Evolutionary conservation across 2,888 invertebrate species (phyloP).

Genomic region (Papilio protenor): DNA sequence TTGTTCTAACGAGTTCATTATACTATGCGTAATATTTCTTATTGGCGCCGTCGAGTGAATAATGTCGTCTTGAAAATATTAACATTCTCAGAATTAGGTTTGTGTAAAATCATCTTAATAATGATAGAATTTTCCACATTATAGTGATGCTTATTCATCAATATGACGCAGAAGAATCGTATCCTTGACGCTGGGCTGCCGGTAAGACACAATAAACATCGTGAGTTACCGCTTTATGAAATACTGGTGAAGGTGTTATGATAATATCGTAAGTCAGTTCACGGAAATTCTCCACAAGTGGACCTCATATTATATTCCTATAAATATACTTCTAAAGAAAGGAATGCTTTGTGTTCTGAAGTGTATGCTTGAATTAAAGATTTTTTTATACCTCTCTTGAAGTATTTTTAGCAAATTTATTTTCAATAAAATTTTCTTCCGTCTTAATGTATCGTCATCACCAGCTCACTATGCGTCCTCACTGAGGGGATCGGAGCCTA

Average conservation of each 20-base stretch:
- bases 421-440: not conserved
- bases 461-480: too few species aligned
- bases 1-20: slow-evolving; percentile 53
- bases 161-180: slow-evolving; percentile 46
- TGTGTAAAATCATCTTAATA: slow-evolving; percentile 55
- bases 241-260: slow-evolving; percentile 49
- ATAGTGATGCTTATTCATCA: slow-evolving; percentile 45
- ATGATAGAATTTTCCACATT: slow-evolving; percentile 58
- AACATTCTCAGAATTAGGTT: slow-evolving; percentile 54
- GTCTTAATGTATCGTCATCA: not conserved
- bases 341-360: not conserved
- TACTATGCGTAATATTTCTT: slow-evolving; percentile 54
- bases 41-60: slow-evolving; percentile 55
- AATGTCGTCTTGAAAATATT: slow-evolving; percentile 58
- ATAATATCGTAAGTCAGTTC: slow-evolving; percentile 40
- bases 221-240: slow-evolving; percentile 50
- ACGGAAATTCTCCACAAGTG: slow-evolving; percentile 34
- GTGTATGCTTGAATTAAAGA: not conserved
- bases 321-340: slow-evolving; percentile 14
- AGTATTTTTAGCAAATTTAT: not conserved
- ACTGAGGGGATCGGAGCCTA: too few species aligned
- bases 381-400: not conserved
- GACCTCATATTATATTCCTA: slow-evolving; percentile 5
- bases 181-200: slow-evolving; percentile 48
- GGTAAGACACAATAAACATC: slow-evolving; percentile 51